phyloP scores from a whole-genome alignment of 23 tunicate genomes.

The Phallusia fumigata region DNA sequence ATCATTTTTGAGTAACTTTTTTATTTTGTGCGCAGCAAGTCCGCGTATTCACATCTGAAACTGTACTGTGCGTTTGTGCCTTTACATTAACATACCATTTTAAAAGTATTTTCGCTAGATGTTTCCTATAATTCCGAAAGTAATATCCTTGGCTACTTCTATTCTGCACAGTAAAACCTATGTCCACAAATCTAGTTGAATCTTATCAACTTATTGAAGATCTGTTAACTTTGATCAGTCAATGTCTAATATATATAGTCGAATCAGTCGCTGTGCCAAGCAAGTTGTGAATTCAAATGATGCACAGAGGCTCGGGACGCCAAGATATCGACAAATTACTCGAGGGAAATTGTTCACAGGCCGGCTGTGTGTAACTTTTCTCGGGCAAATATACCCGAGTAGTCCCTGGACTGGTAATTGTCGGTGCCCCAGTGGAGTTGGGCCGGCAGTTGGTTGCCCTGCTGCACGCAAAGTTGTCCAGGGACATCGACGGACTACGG shows the following conservation, averaged over 20 bases:
- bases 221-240: no score
- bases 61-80: no score
- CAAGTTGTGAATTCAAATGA: not conserved
- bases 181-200: no score
- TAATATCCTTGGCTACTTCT: no score
- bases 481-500: not conserved
- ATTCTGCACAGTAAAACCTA: no score
- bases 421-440: not conserved
- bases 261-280: not conserved
- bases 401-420: not conserved
- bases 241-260: not conserved
- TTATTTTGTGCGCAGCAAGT: no score
- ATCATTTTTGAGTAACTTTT: no score
- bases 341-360: not conserved
- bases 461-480: not conserved
- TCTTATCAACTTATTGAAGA: no score
- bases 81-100: no score
- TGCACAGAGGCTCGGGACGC: not conserved
- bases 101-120: no score
- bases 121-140: no score
- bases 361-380: not conserved
- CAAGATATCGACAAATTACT: not conserved
- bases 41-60: no score
- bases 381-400: not conserved
- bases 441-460: not conserved